phyloP scores from a whole-genome alignment of 1,140 invertebrate species.

The Venturia canescens region DNA sequence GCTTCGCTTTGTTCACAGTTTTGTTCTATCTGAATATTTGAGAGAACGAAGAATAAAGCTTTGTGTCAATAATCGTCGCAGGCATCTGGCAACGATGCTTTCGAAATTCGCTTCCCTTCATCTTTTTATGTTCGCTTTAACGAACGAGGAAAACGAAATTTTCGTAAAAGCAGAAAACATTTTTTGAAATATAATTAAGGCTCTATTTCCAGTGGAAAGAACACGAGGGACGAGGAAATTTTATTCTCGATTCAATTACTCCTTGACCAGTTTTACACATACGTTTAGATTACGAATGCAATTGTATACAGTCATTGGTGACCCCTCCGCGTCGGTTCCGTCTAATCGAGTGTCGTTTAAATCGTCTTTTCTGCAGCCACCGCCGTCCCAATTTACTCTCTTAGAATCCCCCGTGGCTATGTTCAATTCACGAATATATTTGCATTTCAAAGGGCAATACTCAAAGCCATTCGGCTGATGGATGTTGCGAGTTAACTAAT shows the following conservation, averaged over 20 bases:
- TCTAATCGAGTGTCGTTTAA: not conserved
- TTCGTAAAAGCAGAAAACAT: too few relatives aligned
- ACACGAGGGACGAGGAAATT: not conserved
- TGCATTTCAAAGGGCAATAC: slow-evolving; percentile 1
- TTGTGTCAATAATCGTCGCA: not conserved
- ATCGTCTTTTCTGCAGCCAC: not conserved
- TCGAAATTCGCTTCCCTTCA: not conserved
- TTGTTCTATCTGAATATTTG: slow-evolving; percentile 7
- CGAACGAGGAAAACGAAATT: not conserved
- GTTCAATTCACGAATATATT: not conserved
- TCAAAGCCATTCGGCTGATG: not conserved
- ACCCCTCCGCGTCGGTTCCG: not conserved
- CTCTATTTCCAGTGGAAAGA: too few relatives aligned
- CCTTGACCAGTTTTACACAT: not conserved
- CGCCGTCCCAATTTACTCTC: not conserved
- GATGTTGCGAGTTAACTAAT: not conserved
- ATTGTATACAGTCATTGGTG: not conserved
- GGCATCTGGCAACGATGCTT: not conserved
- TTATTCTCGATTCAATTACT: not conserved
- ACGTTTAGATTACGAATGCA: not conserved
- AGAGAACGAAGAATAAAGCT: not conserved
- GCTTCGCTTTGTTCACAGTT: slow-evolving; percentile 1
- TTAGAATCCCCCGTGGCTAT: not conserved
- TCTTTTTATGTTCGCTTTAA: not conserved
- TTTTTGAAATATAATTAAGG: too few relatives aligned